These are phyloP conservation scores for Anaspis maculata DNA, from an alignment of 2,888 invertebrate species.

Conservation along the genomic window DNA sequence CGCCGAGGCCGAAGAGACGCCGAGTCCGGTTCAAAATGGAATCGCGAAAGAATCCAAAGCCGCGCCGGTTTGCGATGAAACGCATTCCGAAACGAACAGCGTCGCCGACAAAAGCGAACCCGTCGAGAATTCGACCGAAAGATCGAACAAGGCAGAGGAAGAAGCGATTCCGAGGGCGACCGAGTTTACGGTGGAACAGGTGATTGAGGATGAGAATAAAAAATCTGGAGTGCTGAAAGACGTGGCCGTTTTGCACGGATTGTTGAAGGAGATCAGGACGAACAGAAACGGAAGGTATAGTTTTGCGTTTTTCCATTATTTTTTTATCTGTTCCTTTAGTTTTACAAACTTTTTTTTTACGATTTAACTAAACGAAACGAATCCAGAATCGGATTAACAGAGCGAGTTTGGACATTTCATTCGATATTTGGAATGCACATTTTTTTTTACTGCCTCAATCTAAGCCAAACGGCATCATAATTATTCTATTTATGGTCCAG, in stretches of 20 bases:
- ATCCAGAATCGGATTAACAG: too few relatives aligned
- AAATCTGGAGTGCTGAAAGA: constrained; percentile 3
- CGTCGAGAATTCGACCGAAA: neutral
- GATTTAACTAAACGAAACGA: too few relatives aligned
- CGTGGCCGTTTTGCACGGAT: constrained; percentile 16
- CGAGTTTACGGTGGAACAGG: constrained; percentile 6
- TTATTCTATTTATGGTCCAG: too few relatives aligned
- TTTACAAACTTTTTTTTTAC: too few relatives aligned
- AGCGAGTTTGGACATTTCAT: too few relatives aligned
- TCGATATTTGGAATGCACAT: too few relatives aligned
- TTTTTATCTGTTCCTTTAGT: constrained; percentile 4
- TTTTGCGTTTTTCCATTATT: constrained; percentile 13
- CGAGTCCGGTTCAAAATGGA: too few relatives aligned
- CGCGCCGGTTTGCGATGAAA: too few relatives aligned
- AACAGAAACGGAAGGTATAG: constrained; percentile 37
- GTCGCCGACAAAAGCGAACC: neutral
- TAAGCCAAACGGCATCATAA: too few relatives aligned
- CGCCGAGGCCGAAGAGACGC: neutral
- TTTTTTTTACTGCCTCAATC: too few relatives aligned
- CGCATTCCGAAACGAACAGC: too few relatives aligned
- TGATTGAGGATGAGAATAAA: constrained; percentile 3
- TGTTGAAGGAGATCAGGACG: constrained; percentile 29
- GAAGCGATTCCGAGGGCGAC: constrained; percentile 1
- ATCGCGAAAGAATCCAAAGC: too few relatives aligned
- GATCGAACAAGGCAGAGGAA: neutral